Evolutionary conservation across 2,888 invertebrate species (phyloP).

Genomic region (Galerucella pusilla): DNA sequence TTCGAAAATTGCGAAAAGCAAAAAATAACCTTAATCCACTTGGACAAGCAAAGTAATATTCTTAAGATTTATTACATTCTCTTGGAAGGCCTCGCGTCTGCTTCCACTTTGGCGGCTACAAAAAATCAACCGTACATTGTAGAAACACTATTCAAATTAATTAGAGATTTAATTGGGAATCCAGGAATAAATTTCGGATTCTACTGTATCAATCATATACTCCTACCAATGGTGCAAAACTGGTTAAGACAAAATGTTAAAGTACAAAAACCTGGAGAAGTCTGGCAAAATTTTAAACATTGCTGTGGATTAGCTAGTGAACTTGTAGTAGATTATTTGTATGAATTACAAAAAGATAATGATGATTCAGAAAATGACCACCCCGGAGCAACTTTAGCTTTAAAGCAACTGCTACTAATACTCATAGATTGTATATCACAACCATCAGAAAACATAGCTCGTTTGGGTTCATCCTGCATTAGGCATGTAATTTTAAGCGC

Average conservation of each 20-base stretch:
- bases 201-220: conserved; percentile 90
- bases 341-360: conserved; percentile 72
- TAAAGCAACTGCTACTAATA: conserved; percentile 86
- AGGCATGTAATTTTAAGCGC: conserved; percentile 86
- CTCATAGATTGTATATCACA: conserved; percentile 92
- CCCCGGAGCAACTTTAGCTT: conserved; percentile 78
- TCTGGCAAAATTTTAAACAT: conserved; percentile 93
- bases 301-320: conserved; percentile 94
- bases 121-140: conserved; percentile 85
- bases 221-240: conserved; percentile 92
- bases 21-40: conserved; percentile 70
- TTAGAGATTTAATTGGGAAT: conserved; percentile 79
- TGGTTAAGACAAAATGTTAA: conserved; percentile 80
- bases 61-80: conserved; percentile 91
- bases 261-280: conserved; percentile 78
- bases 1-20: conserved; percentile 64
- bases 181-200: conserved; percentile 92
- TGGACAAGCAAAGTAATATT: conserved; percentile 85
- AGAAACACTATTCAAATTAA: conserved; percentile 86
- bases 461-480: conserved; percentile 92
- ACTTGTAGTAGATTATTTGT: conserved; percentile 86
- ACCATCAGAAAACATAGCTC: conserved; percentile 88
- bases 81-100: conserved; percentile 86
- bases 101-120: conserved; percentile 82
- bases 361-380: conserved; percentile 51